Evolutionary conservation across 2,888 invertebrate species (phyloP).

Genomic region (Eupithecia centaureata): DNA sequence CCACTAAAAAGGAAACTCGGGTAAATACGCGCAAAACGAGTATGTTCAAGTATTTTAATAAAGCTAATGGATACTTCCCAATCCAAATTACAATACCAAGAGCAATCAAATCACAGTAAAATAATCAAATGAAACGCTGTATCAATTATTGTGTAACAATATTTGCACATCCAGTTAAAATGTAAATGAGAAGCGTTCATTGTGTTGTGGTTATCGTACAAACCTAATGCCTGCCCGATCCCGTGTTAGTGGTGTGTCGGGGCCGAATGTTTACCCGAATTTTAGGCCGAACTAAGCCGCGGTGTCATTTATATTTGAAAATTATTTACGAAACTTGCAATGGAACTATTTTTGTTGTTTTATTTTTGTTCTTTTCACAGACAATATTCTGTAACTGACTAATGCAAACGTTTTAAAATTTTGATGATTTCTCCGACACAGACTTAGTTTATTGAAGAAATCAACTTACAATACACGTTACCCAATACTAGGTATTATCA

Average conservation of each 20-base stretch:
- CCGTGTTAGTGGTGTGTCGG: conserved; percentile 14
- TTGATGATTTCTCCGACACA: no score
- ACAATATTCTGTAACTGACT: no score
- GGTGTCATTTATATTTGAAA: background rate
- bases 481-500: no score
- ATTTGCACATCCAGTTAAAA: conserved; percentile 60
- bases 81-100: background rate
- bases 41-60: background rate
- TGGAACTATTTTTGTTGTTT: no score
- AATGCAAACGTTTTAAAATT: no score
- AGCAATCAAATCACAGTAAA: conserved; percentile 6
- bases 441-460: no score
- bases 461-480: no score
- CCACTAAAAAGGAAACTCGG: no score
- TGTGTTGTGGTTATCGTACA: conserved; percentile 30
- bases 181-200: conserved; percentile 57
- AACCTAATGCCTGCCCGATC: conserved; percentile 17
- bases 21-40: no score
- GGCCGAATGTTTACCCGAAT: background rate
- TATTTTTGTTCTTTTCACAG: no score
- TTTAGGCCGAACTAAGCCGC: background rate
- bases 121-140: conserved; percentile 22
- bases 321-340: no score
- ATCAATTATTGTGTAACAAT: conserved; percentile 56
- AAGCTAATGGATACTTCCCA: background rate